Conservation (phyloP, 2,888 invertebrate genomes). For the Chloroclysta siterata region DNA sequence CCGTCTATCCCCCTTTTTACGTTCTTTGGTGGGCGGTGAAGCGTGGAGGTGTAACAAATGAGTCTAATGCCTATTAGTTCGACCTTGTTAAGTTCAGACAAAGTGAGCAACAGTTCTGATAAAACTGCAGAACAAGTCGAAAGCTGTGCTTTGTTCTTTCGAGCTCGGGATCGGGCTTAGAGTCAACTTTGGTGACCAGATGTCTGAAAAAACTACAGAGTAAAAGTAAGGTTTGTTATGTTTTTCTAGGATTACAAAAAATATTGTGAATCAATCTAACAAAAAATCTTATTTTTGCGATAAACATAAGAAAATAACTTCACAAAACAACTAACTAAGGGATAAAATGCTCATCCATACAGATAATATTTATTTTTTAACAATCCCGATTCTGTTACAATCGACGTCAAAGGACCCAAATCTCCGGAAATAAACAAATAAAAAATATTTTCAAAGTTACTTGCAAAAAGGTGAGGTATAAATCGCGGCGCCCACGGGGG, state of each 20-base stretch:
- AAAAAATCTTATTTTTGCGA: slow-evolving; percentile 13
- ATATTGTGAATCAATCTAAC: slow-evolving; percentile 1
- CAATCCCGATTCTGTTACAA: slow-evolving; percentile 69
- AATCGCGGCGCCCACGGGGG: slow-evolving; percentile 74
- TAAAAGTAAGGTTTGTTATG: not conserved
- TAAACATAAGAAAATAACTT: slow-evolving; percentile 27
- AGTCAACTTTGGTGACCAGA: slow-evolving; percentile 20
- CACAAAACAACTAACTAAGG: slow-evolving; percentile 54
- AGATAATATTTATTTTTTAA: slow-evolving; percentile 64
- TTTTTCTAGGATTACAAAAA: slow-evolving; percentile 2
- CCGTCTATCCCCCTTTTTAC: slow-evolving; percentile 66
- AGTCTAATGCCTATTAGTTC: slow-evolving; percentile 78
- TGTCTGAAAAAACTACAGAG: slow-evolving; percentile 3
- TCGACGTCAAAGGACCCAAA: slow-evolving; percentile 78
- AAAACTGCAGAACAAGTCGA: slow-evolving; percentile 65
- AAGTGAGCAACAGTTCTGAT: slow-evolving; percentile 67
- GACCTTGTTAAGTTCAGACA: slow-evolving; percentile 78
- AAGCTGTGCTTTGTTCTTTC: slow-evolving; percentile 40
- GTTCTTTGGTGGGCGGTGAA: slow-evolving; percentile 72
- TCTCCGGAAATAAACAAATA: slow-evolving; percentile 80
- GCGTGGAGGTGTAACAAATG: slow-evolving; percentile 77
- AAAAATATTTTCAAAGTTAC: slow-evolving; percentile 75
- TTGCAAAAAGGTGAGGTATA: slow-evolving; percentile 73
- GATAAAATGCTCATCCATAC: slow-evolving; percentile 47
- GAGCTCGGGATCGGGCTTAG: slow-evolving; percentile 23